Evolutionary conservation across 2,797 vertebrate genomes (phyloP).

Genomic region (Ceryle rudis): DNA sequence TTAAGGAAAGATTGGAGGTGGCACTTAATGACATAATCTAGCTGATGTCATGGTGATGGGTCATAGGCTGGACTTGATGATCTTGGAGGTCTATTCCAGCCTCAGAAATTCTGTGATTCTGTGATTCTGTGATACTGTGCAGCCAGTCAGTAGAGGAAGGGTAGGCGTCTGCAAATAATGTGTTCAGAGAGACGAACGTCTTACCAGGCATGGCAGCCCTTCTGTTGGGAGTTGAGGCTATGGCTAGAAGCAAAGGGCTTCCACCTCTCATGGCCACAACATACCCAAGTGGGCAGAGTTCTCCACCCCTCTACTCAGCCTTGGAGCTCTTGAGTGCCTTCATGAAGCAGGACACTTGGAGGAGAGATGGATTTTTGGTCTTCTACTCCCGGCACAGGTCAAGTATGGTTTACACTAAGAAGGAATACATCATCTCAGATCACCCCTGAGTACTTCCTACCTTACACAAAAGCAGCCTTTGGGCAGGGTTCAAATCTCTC

Average conservation of each 20-base stretch:
- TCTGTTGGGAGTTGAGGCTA: not conserved
- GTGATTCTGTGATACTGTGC: fast-evolving
- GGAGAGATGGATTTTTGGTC: not conserved
- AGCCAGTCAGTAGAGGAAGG: not conserved
- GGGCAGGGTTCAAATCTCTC: not conserved
- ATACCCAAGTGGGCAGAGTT: fast-evolving
- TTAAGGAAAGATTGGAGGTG: too few species aligned
- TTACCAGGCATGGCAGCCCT: fast-evolving
- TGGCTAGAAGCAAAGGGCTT: fast-evolving
- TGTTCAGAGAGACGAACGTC: not conserved
- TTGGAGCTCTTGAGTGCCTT: not conserved
- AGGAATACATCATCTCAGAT: fast-evolving
- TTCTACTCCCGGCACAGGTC: not conserved
- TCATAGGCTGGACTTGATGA: too few species aligned
- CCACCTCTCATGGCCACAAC: not conserved
- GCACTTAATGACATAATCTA: too few species aligned
- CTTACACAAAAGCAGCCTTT: not conserved
- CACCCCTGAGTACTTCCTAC: not conserved
- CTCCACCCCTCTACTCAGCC: not conserved
- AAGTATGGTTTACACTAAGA: not conserved
- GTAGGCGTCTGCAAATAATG: not conserved
- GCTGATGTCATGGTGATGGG: too few species aligned
- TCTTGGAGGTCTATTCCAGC: too few species aligned
- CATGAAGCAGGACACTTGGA: not conserved
- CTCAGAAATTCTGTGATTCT: too few species aligned